A percentile compares a stretch with the other conserved stretches of the same genome.
Evolutionary conservation across 2,113 vertebrate species (phyloP).

Genomic region (Talpa occidentalis): DNA sequence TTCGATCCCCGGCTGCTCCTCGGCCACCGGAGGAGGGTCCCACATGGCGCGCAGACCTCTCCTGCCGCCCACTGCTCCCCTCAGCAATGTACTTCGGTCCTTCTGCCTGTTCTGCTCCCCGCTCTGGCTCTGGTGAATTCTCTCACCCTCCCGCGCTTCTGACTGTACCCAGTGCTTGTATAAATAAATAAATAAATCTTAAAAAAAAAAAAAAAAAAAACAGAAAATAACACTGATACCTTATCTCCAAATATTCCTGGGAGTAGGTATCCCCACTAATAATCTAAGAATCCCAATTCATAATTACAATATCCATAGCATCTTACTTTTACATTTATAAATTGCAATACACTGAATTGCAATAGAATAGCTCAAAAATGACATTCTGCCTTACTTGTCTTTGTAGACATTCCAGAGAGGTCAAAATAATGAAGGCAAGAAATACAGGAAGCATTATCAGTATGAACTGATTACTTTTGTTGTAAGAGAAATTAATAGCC

Average conservation of each 20-base stretch:
- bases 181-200: no score
- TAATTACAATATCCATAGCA: not conserved
- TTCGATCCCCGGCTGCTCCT: no score
- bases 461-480: not conserved
- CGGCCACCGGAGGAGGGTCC: no score
- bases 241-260: not conserved
- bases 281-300: not conserved
- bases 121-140: no score
- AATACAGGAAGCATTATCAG: not conserved
- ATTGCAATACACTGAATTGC: not conserved
- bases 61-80: no score
- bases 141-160: no score
- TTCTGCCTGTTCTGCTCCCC: no score
- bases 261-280: not conserved
- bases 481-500: constrained; percentile 40
- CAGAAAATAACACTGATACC: not conserved
- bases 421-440: constrained; percentile 6
- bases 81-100: no score
- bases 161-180: no score
- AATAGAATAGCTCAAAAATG: not conserved
- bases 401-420: not conserved
- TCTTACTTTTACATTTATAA: constrained; percentile 40
- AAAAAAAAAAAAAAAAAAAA: no score
- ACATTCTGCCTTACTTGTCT: not conserved
- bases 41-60: no score